These are phyloP conservation scores for Scaptomyza parva DNA, from an alignment of 2,888 invertebrate species.

Conservation along the genomic window DNA sequence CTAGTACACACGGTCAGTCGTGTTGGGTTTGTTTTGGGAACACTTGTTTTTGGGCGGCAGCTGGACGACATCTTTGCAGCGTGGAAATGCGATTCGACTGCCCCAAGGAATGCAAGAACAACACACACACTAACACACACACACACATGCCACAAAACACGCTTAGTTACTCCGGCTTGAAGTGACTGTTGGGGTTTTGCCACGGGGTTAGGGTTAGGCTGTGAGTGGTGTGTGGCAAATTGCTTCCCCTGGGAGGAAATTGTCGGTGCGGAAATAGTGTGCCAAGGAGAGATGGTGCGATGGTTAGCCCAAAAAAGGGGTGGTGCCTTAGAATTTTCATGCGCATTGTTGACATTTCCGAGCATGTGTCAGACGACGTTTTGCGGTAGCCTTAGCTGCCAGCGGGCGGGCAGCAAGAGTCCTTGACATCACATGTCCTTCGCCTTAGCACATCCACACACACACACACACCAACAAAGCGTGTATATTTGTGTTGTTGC, in stretches of 20 bases:
- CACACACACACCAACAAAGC: slow-evolving; percentile 1
- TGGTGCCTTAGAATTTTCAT: slow-evolving; percentile 78
- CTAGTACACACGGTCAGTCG: too few relatives aligned
- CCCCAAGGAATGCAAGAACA: slow-evolving; percentile 59
- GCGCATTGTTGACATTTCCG: slow-evolving; percentile 82
- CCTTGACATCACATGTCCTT: slow-evolving; percentile 64
- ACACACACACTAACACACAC: slow-evolving; percentile 24
- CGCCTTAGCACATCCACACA: slow-evolving; percentile 32
- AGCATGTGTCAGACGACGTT: slow-evolving; percentile 75
- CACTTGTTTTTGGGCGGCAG: slow-evolving; percentile 59
- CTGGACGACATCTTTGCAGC: slow-evolving; percentile 67
- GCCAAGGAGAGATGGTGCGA: slow-evolving; percentile 47
- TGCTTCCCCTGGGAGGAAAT: slow-evolving; percentile 81
- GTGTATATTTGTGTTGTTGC: slow-evolving; percentile 12
- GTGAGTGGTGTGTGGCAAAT: slow-evolving; percentile 72
- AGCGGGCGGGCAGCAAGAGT: slow-evolving; percentile 36
- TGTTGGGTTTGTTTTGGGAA: slow-evolving; percentile 46
- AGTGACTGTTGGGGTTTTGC: slow-evolving; percentile 59
- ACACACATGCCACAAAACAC: slow-evolving; percentile 60
- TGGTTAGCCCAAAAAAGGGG: slow-evolving; percentile 41
- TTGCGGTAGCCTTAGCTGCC: slow-evolving; percentile 19
- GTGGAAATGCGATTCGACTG: slow-evolving; percentile 54
- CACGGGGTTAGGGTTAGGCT: slow-evolving; percentile 29
- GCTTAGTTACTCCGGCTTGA: slow-evolving; percentile 58
- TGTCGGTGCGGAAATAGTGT: slow-evolving; percentile 68